A percentile compares a stretch with the other conserved stretches of the same genome.
Conservation (phyloP, 2,797 vertebrate genomes). For the Eidolon dupreanum region DNA sequence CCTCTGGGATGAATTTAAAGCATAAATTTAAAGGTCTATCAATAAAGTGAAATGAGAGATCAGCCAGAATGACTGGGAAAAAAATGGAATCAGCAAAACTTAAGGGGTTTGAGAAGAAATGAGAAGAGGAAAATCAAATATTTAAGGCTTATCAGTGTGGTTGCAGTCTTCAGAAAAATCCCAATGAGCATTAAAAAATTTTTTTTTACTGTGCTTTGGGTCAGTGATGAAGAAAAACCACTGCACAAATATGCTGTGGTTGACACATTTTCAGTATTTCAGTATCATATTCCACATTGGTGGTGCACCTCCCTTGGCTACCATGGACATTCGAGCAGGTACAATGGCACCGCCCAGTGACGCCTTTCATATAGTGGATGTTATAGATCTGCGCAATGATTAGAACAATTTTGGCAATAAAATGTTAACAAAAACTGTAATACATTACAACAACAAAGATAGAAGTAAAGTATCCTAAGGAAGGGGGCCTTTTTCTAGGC, state of each 20-base stretch:
- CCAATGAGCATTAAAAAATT: not conserved
- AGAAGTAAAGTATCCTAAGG: not conserved
- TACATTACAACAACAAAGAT: not conserved
- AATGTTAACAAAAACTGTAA: not conserved
- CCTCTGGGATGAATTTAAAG: constrained; percentile 7
- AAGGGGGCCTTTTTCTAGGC: not conserved
- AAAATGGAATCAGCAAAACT: constrained; percentile 47
- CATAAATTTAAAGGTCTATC: constrained; percentile 53
- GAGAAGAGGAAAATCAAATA: constrained; percentile 49
- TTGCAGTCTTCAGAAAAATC: constrained; percentile 1
- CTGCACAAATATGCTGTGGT: no score
- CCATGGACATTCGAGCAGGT: not conserved
- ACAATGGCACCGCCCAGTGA: not conserved
- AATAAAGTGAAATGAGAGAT: constrained; percentile 59
- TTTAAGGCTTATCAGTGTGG: constrained; percentile 1
- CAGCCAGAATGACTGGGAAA: constrained; percentile 14
- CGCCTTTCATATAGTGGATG: rapidly evolving
- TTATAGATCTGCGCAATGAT: not conserved
- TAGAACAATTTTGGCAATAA: not conserved
- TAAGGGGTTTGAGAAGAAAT: not conserved
- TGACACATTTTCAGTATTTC: not conserved
- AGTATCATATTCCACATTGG: not conserved
- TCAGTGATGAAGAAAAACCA: not conserved
- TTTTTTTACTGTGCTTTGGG: not conserved
- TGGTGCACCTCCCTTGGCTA: no score